Conservation (phyloP, 2,888 invertebrate species). For the Chirona hameri region DNA sequence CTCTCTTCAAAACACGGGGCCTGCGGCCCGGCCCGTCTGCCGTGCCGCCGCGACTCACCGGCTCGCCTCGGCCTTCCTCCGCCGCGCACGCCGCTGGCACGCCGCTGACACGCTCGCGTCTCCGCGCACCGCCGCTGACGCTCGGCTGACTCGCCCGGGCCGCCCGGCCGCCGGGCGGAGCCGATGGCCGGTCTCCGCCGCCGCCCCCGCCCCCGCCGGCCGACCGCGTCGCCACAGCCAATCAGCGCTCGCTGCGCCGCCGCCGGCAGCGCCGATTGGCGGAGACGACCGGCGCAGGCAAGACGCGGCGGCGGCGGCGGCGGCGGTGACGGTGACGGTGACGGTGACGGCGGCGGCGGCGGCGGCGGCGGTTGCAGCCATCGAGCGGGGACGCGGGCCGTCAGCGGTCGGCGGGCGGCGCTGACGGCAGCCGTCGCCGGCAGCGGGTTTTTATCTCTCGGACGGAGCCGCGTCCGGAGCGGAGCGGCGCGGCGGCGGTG, state of each 20-base stretch:
- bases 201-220: slow-evolving; percentile 46
- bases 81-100: background rate
- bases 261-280: background rate
- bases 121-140: slow-evolving; percentile 38
- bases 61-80: background rate
- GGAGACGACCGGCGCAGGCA: background rate
- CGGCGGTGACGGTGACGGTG: background rate
- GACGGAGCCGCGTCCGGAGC: too few species aligned
- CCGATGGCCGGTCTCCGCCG: slow-evolving; percentile 51
- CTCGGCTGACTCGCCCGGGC: background rate
- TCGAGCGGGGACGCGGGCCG: background rate
- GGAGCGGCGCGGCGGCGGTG: too few species aligned
- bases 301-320: background rate
- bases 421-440: background rate
- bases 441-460: background rate
- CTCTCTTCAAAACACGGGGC: too few species aligned
- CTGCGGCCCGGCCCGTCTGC: too few species aligned
- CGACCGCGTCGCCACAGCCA: slow-evolving; percentile 33
- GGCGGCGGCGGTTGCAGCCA: background rate
- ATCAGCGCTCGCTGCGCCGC: background rate
- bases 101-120: slow-evolving; percentile 40
- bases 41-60: background rate
- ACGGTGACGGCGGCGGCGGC: background rate
- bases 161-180: slow-evolving; percentile 46
- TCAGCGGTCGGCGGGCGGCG: background rate